Conservation (phyloP, 2,888 invertebrate genomes). For the Zeuzera pyrina region DNA sequence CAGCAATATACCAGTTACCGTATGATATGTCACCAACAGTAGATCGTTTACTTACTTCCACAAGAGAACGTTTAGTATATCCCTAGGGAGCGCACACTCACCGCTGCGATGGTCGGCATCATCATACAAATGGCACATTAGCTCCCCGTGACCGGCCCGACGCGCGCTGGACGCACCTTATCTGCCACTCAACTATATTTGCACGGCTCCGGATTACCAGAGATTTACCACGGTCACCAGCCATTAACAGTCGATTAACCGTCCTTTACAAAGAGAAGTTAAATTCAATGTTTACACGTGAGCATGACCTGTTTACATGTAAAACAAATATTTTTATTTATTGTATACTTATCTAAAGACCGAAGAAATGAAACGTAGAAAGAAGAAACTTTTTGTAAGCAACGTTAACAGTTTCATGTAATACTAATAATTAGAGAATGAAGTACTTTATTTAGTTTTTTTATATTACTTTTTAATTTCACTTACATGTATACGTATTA, state of each 20-base stretch:
- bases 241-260: conserved; percentile 60
- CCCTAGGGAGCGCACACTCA: conserved; percentile 22
- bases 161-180: conserved; percentile 59
- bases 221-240: conserved; percentile 66
- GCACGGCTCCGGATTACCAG: conserved; percentile 62
- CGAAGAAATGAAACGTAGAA: too few species aligned
- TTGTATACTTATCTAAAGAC: too few species aligned
- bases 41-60: conserved; percentile 14
- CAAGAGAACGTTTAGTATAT: conserved; percentile 30
- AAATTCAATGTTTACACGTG: conserved; percentile 46
- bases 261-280: conserved; percentile 63
- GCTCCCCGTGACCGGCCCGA: conserved; percentile 32
- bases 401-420: too few species aligned
- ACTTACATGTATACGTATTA: too few species aligned
- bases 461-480: too few species aligned
- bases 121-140: conserved; percentile 72
- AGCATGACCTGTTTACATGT: conserved; percentile 37
- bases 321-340: too few species aligned
- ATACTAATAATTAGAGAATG: too few species aligned
- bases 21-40: too few species aligned
- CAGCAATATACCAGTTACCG: too few species aligned
- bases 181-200: conserved; percentile 69
- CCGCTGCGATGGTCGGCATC: conserved; percentile 46
- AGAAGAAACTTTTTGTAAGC: too few species aligned
- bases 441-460: too few species aligned